Base-by-base conservation (phyloP, 2,888 invertebrate species). In the Clanis bilineata region DNA sequence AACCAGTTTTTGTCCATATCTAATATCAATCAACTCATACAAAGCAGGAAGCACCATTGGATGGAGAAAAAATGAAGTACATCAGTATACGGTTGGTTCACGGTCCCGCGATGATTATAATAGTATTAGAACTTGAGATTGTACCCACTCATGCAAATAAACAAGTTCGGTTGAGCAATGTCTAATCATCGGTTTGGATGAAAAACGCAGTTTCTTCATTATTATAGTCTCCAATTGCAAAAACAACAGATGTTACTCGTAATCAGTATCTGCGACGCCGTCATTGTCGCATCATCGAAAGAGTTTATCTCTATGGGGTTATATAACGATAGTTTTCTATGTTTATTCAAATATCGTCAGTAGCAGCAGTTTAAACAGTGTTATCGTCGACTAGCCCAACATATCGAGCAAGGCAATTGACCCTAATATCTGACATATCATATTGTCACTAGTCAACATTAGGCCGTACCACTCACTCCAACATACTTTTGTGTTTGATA, bases 361-460 rank as follows among this genome's bases (percentile, higher is more conserved):
- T 79, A 79, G 80, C 71, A 66, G 59, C 69, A 70, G 76, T 79
- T 77, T 76, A 81, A 83, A 84, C 75, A 84, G 71, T 76, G 78
- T 85, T 88, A 88, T 88, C 87, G 72, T 71, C 77, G 82, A 77
- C 82, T 82, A 82, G 77, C 80, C 80, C 78, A 80, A 83, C 80
- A 78, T 72, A 70, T 73, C 73, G 70, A 68, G 67, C 64, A 73
- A 71, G 81, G 82, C 84, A 86, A 84, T 86, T 86, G 88, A 86
- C 88, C 86, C 74, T 83, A 83, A 85, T 88, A 83, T 81, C 74
- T 70, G 78, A 82, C 79, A 81, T 78, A 76, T 76, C 73, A 75
- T 77, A 83, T 79, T 82, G 80, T 57, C 56, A 56, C 54, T 43
- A 56, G 44, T 56, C 55, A 39, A 62, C 61, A 63, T 62, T 62